Evolutionary conservation across 2,888 invertebrate species (phyloP), one percentile per base, ranked within the genome.

Genomic region (Andrena trimmerana): DNA sequence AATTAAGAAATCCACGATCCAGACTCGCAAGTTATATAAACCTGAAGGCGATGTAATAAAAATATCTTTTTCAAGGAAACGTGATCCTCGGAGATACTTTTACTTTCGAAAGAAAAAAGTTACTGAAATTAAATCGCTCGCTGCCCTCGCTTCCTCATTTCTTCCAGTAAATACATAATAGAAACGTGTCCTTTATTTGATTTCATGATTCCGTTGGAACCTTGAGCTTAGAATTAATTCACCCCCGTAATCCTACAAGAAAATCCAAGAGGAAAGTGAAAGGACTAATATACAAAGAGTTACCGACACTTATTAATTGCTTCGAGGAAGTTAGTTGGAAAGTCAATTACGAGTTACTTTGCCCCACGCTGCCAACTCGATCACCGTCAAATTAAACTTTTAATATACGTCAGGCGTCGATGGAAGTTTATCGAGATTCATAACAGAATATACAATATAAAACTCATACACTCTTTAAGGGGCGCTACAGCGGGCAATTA

Each of bases 341-440:
- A 67, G 52, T 67, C 50, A 33, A 52, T 33, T 67, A 33, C 20
- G 16, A 48, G n/a, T 20, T 24, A 48, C 20, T 67, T 67, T 33
- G 48, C 31, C 16, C 24, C 52, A 2, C 50, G 52, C 50, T 52
- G 20, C 52, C 10, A 13, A 20, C 50, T 67, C 52, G 33, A 67
- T 54, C 67, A 67, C 54, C 33, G 67, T 67, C 52, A 33, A 67
- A 67, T 52, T 52, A 67, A 52, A 52, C 52, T 67, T 67, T 52
- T 54, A 67, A 31, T 67, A 67, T 13, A 67, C 20, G 24, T 20
- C 33, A 36, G 33, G 24, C 33, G 54, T 7, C 20, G 31, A 52
- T 52, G 52, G 52, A 52, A 54, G 20, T 67, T 31, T 52, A 33
- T 54, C 52, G 24, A 67, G 57, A 57, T 57, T 57, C 10, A 57